Evolutionary conservation across 2,888 invertebrate genomes (phyloP).

Genomic region (Drosophila mimica): DNA sequence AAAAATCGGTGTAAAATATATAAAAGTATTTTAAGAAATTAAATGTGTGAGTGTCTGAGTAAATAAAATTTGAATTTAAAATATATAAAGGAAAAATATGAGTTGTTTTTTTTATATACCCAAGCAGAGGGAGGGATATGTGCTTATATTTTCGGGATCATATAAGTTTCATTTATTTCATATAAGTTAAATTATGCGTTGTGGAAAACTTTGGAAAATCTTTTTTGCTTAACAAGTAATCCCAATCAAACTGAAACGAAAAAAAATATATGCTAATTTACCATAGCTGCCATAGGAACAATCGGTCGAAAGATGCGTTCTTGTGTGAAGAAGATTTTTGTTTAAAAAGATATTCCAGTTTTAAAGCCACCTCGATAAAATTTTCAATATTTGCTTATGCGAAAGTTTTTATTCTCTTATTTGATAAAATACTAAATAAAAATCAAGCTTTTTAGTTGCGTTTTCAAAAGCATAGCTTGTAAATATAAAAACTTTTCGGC

Average conservation of each 20-base stretch:
- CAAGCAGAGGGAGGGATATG: not conserved
- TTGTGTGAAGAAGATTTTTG: not conserved
- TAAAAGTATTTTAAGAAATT: constrained; percentile 1
- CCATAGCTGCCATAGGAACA: not conserved
- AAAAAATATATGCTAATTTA: not conserved
- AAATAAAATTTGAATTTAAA: constrained; percentile 11
- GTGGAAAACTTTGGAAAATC: too few species aligned
- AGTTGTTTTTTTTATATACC: not conserved
- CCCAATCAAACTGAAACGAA: not conserved
- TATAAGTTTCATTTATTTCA: not conserved
- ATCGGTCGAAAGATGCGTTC: not conserved
- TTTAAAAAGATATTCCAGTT: not conserved
- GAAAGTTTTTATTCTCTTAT: not conserved
- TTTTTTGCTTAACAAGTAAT: not conserved
- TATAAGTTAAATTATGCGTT: not conserved
- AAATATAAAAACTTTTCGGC: not conserved
- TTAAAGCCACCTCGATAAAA: not conserved
- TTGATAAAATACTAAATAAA: not conserved
- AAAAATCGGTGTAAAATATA: constrained; percentile 7
- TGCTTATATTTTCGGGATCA: not conserved
- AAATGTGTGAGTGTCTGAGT: constrained; percentile 5
- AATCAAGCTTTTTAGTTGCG: not conserved
- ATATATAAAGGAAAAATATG: not conserved
- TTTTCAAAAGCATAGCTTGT: not conserved
- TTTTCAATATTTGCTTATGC: not conserved